A percentile compares a stretch with the other conserved stretches of the same genome.
Evolutionary conservation across 2,888 invertebrate species (phyloP).

Genomic region (Leucoma salicis): DNA sequence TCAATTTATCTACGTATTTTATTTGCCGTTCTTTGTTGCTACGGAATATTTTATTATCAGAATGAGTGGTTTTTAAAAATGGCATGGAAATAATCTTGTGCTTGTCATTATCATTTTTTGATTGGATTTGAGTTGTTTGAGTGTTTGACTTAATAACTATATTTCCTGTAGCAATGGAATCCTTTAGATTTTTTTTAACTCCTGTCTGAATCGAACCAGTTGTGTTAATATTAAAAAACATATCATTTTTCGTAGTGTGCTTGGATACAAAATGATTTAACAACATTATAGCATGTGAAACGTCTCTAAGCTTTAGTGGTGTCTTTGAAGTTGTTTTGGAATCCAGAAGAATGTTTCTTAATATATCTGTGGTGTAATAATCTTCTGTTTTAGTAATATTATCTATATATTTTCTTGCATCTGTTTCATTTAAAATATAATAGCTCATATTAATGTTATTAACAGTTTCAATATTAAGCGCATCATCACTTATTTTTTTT

Average conservation of each 20-base stretch:
- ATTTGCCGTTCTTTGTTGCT: no score
- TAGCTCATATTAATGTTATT: background rate
- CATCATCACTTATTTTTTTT: constrained; percentile 3
- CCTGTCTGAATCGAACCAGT: no score
- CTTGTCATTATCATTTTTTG: no score
- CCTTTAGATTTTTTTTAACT: no score
- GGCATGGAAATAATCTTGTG: no score
- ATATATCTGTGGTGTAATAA: background rate
- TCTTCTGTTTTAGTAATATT: background rate
- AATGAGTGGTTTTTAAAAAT: no score
- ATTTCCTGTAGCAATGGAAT: no score
- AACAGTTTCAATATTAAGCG: background rate
- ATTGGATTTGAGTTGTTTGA: no score
- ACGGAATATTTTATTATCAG: no score
- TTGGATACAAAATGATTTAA: constrained; percentile 30
- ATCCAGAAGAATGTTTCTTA: background rate
- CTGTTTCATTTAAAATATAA: background rate
- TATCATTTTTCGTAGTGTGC: constrained; percentile 22
- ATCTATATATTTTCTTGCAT: background rate
- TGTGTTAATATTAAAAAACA: background rate
- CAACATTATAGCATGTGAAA: constrained; percentile 22
- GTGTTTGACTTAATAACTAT: no score
- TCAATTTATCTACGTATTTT: no score
- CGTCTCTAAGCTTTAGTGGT: constrained; percentile 19
- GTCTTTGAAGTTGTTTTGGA: background rate